Base-by-base conservation (phyloP, 2,888 invertebrate species). In the Cenopis cana region DNA sequence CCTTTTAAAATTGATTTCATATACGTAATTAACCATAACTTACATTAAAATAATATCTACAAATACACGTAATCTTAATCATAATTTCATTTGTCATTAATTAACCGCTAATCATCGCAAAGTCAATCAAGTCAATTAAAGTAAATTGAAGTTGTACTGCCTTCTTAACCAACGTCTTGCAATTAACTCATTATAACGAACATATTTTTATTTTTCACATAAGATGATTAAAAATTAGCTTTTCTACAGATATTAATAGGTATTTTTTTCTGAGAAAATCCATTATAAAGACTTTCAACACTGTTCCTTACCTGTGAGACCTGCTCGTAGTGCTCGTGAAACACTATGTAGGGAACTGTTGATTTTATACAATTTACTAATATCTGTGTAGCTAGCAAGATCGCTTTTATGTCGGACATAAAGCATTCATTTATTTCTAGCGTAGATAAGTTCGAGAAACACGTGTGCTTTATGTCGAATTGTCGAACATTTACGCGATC, bases 61-160 rank as follows among this genome's bases (percentile, higher is more conserved):
- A 54, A 56, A 29, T 18, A 29, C 24, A 46, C 56, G 41, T 14
- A 55, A n/a, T 66, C 2, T n/a, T 29, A 2, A 5, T 56, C 11
- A 46, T 56, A 41, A 56, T 66, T 54, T 20, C 17, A 20, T 17
- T 41, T 14, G 41, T 66, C 38, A 66, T 55, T 46, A 46, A 29
- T 36, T 18, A 14, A n/a, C 14, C 12, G 50, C 14, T 36, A 50
- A 18, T 62, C 50, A 50, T 49, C 50, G 33, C 49, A 29, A 33
- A 2, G 10, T n/a, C 10, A 14, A 33, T 33, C 29, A 33, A n/a
- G n/a, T n/a, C n/a, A n/a, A n/a, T n/a, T n/a, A n/a, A n/a, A n/a
- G n/a, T n/a, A n/a, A 52, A 61, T 29, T 50, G 10, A 8, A 61
- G 18, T 38, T 20, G 20, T 62, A 24, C 33, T 6, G n/a, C 4